phyloP scores from a whole-genome alignment of 2,888 invertebrate genomes.

The Leptinotarsa haldemani region DNA sequence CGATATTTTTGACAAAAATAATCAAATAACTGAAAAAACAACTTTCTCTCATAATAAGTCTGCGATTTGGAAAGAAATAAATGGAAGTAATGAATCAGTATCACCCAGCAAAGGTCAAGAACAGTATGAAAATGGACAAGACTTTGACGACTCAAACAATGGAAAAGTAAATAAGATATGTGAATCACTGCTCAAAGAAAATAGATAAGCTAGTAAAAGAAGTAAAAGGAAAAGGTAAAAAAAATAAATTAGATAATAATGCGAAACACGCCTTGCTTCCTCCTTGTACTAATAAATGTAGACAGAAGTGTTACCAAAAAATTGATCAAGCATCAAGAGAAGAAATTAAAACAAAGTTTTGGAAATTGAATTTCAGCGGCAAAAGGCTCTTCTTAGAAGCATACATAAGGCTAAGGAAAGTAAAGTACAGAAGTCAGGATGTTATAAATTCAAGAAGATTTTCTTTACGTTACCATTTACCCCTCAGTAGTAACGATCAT shows the following conservation, averaged over 20 bases:
- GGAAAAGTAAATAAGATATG: background rate
- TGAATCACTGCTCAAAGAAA: background rate
- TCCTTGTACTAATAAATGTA: background rate
- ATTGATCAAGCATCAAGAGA: background rate
- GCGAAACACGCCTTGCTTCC: background rate
- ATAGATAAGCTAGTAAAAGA: background rate
- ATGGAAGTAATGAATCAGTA: background rate
- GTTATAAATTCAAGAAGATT: background rate
- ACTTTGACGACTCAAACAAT: background rate
- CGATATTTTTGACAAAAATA: background rate
- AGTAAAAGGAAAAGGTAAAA: background rate
- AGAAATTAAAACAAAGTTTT: conserved; percentile 2
- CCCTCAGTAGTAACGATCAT: background rate
- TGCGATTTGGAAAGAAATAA: background rate
- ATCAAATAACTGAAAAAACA: background rate
- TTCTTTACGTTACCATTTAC: background rate
- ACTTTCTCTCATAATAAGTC: background rate
- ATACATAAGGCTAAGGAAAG: background rate
- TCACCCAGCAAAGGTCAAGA: background rate
- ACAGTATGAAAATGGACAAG: background rate
- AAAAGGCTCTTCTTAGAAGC: conserved; percentile 2
- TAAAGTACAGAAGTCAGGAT: conserved; percentile 3
- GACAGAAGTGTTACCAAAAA: background rate
- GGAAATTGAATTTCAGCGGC: background rate
- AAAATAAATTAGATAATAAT: background rate